phyloP scores from a whole-genome alignment of 2,113 vertebrate genomes.

The Sterrhoptilus dennistouni region DNA sequence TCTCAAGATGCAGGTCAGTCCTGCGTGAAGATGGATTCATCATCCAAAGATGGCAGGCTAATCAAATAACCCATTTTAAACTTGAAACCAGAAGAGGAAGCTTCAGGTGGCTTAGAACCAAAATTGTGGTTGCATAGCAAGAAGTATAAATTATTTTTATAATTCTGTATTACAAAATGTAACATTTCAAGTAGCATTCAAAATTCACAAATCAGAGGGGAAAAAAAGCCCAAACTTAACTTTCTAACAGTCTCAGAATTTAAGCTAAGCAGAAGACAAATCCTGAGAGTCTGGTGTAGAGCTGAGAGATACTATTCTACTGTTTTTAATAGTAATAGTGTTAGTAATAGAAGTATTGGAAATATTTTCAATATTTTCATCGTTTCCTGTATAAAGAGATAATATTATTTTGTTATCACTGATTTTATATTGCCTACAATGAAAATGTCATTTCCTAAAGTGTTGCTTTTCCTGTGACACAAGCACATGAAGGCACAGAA shows the following conservation, averaged over 20 bases:
- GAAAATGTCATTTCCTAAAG: background rate
- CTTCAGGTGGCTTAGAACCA: background rate
- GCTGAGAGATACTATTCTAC: background rate
- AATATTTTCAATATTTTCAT: background rate
- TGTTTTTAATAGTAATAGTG: background rate
- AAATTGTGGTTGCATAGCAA: background rate
- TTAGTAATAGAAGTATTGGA: background rate
- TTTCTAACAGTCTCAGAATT: background rate
- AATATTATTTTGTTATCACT: background rate
- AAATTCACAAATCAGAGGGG: background rate
- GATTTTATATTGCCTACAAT: background rate
- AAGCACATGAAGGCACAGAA: background rate
- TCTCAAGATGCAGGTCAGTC: background rate
- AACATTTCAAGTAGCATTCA: background rate
- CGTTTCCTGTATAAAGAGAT: background rate
- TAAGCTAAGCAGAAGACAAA: background rate
- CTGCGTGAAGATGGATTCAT: background rate
- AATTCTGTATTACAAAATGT: background rate
- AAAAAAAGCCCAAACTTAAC: rapidly evolving
- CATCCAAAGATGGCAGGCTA: background rate
- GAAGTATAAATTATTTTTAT: background rate
- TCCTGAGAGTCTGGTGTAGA: background rate
- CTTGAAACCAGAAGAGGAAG: background rate
- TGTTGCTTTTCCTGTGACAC: background rate
- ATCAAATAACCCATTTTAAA: background rate